Conservation (phyloP, 2,888 invertebrate genomes). For the Callyntrura sp. region DNA sequence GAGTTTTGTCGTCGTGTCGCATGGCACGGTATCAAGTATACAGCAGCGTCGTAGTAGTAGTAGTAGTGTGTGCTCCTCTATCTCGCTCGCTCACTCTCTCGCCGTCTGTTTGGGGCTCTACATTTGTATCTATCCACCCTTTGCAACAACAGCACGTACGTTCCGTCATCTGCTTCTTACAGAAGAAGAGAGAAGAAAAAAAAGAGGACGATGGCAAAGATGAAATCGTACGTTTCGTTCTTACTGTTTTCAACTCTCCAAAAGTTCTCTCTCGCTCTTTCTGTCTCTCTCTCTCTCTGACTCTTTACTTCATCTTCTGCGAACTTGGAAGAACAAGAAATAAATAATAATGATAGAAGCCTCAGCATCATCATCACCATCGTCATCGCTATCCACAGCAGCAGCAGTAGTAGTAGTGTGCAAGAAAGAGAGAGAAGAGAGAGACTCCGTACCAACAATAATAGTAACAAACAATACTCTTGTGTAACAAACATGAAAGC, state of each 20-base stretch:
- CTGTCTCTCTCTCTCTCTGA: no score
- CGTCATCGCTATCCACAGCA: no score
- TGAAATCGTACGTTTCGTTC: background rate
- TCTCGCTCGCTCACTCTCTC: background rate
- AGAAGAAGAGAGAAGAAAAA: background rate
- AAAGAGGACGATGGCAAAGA: background rate
- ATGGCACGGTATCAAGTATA: background rate
- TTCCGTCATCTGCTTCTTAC: background rate
- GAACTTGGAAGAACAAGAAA: conserved; percentile 38
- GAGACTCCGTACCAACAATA: background rate
- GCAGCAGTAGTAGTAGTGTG: no score
- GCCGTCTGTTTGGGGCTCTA: background rate
- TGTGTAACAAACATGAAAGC: conserved; percentile 50
- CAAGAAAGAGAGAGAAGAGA: no score
- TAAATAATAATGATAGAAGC: conserved; percentile 42
- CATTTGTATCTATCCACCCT: background rate
- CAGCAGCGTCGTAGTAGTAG: no score
- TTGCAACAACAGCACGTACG: background rate
- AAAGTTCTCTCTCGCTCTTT: background rate
- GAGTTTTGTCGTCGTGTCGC: conserved; percentile 51
- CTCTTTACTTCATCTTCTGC: background rate
- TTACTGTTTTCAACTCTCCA: conserved; percentile 15
- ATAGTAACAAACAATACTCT: conserved; percentile 44
- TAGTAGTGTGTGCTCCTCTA: conserved; percentile 4
- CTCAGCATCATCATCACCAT: conserved; percentile 14